Percentiles rank a stretch among this genome's conserved stretches.
Evolutionary conservation across 2,797 vertebrate species (phyloP).

Genomic region (Notoglanidium macrostoma): DNA sequence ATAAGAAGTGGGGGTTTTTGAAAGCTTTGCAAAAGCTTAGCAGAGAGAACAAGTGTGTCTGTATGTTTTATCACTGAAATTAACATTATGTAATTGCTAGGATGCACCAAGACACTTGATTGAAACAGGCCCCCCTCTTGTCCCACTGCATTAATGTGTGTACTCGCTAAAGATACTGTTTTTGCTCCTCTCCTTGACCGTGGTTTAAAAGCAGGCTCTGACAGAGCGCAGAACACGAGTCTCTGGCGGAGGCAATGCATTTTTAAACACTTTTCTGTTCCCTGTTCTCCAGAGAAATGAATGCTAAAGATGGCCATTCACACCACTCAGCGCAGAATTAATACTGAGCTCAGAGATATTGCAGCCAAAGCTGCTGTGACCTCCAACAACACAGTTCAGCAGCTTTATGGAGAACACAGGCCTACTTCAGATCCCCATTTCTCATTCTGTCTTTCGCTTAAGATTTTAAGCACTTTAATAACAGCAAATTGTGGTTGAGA

Average conservation of each 20-base stretch:
- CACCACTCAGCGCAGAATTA: constrained; percentile 42
- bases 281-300: constrained; percentile 37
- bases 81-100: background rate
- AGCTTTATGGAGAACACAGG: constrained; percentile 29
- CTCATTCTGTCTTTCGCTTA: constrained; percentile 24
- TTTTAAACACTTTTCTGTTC: constrained; percentile 50
- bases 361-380: constrained; percentile 37
- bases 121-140: background rate
- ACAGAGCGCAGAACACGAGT: constrained; percentile 5
- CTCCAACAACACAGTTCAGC: constrained; percentile 34
- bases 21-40: background rate
- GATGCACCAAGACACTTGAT: background rate
- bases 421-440: constrained; percentile 27
- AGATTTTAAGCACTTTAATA: constrained; percentile 20
- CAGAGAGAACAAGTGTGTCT: background rate
- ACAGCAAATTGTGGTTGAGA: background rate
- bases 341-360: constrained; percentile 27
- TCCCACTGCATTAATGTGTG: background rate
- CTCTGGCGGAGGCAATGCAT: constrained; percentile 31
- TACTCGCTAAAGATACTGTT: background rate
- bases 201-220: constrained; percentile 9
- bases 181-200: constrained; percentile 23
- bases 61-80: constrained; percentile 16
- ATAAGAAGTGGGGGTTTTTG: constrained; percentile 55
- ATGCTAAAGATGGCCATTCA: constrained; percentile 41